Percentiles rank a stretch among this genome's conserved stretches.
phyloP scores from a whole-genome alignment of 1,140 invertebrate species.

The Danaus melanippus region DNA sequence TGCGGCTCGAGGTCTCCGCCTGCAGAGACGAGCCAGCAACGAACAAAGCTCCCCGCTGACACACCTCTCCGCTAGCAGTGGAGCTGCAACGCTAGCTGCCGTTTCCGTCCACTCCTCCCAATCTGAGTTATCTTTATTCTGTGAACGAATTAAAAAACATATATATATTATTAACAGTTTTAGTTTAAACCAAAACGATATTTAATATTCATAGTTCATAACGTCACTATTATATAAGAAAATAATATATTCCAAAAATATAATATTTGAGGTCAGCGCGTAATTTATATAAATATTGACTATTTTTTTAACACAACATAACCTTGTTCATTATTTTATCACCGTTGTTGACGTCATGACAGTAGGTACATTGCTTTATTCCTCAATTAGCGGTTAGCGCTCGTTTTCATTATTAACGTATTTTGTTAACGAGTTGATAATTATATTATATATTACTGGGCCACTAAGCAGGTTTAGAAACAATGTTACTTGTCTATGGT shows the following conservation, averaged over 20 bases:
- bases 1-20: slow-evolving; percentile 69
- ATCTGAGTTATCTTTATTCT: slow-evolving; percentile 52
- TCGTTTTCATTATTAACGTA: slow-evolving; percentile 14
- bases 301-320: slow-evolving; percentile 10
- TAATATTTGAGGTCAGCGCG: neutral
- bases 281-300: slow-evolving; percentile 3
- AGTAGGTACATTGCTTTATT: slow-evolving; percentile 14
- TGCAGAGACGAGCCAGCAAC: slow-evolving; percentile 67
- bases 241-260: slow-evolving; percentile 4
- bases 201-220: too few relatives aligned
- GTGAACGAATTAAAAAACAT: slow-evolving; percentile 10
- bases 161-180: too few relatives aligned
- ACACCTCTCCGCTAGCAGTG: slow-evolving; percentile 59
- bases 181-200: too few relatives aligned
- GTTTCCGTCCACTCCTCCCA: slow-evolving; percentile 61
- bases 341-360: slow-evolving; percentile 15
- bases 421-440: slow-evolving; percentile 25
- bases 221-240: too few relatives aligned
- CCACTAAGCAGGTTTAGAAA: too few relatives aligned
- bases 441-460: slow-evolving; percentile 4
- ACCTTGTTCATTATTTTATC: slow-evolving; percentile 16
- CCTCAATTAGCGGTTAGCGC: slow-evolving; percentile 12
- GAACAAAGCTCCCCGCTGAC: slow-evolving; percentile 70
- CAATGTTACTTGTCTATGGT: too few relatives aligned
- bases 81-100: slow-evolving; percentile 44